Evolutionary conservation across 2,888 invertebrate species (phyloP), one percentile per base, ranked within the genome.

Genomic region (Perizoma affinitatum): DNA sequence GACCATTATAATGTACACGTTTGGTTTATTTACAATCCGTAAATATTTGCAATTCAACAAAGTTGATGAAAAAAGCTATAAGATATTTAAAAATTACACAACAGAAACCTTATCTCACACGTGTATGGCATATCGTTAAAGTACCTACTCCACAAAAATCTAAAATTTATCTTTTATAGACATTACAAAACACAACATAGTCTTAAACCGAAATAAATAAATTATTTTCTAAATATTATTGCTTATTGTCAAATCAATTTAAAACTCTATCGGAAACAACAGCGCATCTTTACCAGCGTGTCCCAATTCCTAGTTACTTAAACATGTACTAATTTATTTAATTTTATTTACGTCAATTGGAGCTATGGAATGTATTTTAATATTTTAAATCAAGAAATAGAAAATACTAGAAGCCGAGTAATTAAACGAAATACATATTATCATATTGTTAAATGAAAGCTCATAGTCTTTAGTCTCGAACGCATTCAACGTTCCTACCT

Each of bases 151-250:
- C 85, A 82, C 83, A 82, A 83, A 81, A 77, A 79, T 77, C 72
- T 81, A 76, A 79, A 76, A 79, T 78, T 78, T 84, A 81, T 77
- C 77, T 61, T 61, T 55, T 51, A 83, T 89, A 90, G 91, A 89
- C 87, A 90, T 86, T 80, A 89, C 86, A 90, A 90, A 90, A 90
- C 90, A 89, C 86, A 90, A 91, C 89, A 83, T 84, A 86, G 84
- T 86, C 90, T 86, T 91, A 91, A 83, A 87, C 80, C 88, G 83
- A 90, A 91, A 91, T 91, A 91, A 91, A 91, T 91, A 90, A 90
- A 86, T 88, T 81, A 90, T 78, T 79, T 73, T 84, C 88, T 89
- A 88, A 84, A 79, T 80, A 69, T 78, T 83, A 85, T 86, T 82
- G 86, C 90, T 91, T 91, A 90, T 90, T 90, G 90, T 91, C 91